phyloP scores from a whole-genome alignment of 2,797 vertebrate genomes.

The Cyclopterus lumpus region DNA sequence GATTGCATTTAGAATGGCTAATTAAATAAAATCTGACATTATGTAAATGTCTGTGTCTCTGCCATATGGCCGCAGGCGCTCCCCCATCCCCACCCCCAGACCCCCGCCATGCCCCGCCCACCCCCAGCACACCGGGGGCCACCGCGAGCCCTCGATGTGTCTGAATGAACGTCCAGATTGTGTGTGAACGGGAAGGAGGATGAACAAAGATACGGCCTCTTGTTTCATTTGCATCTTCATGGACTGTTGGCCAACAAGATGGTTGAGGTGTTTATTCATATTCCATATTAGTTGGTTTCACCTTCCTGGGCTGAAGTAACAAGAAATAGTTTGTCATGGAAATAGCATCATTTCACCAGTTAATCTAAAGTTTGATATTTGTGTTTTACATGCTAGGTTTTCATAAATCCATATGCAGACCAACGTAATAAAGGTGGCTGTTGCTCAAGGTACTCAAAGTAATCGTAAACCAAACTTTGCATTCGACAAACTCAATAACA shows the following conservation, averaged over 20 bases:
- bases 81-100: constrained; percentile 41
- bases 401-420: neutral
- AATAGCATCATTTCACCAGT: neutral
- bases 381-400: neutral
- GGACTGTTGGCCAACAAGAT: neutral
- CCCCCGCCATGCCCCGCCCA: constrained; percentile 21
- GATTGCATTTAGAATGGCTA: constrained; percentile 84
- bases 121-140: constrained; percentile 69
- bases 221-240: neutral
- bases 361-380: neutral
- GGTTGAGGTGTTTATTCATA: neutral
- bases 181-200: constrained; percentile 18
- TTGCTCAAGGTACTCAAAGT: neutral
- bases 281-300: neutral
- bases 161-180: constrained; percentile 2
- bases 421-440: neutral
- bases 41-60: constrained; percentile 83
- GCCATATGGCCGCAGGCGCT: constrained; percentile 77
- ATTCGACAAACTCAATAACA: neutral
- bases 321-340: neutral
- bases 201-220: constrained; percentile 10
- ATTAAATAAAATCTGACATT: constrained; percentile 87
- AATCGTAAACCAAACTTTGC: neutral
- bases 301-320: neutral
- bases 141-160: constrained; percentile 21